Evolutionary conservation across 2,888 invertebrate genomes (phyloP).

Genomic region (Cheilosia soror): DNA sequence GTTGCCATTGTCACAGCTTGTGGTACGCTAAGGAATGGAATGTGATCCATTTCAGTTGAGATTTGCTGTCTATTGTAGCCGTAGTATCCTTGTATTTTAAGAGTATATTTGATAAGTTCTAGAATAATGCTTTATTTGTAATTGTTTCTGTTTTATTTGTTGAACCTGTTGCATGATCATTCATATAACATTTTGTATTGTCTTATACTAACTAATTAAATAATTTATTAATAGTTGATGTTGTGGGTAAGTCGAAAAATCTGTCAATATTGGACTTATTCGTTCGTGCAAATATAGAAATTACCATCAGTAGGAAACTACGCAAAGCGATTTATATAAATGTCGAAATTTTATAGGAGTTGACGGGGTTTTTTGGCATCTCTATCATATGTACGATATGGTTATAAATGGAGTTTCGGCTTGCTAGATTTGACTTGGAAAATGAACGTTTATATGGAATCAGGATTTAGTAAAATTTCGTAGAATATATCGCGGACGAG

Average conservation of each 20-base stretch:
- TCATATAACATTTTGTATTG: conserved; percentile 26
- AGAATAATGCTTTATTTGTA: conserved; percentile 30
- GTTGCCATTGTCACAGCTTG: conserved; percentile 13
- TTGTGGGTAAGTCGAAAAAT: not conserved
- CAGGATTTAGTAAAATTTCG: too few relatives aligned
- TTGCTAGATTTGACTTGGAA: too few relatives aligned
- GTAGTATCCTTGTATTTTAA: conserved; percentile 41
- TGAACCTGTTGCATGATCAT: conserved; percentile 55
- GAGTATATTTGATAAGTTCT: conserved; percentile 18
- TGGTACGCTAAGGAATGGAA: conserved; percentile 26
- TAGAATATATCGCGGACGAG: too few relatives aligned
- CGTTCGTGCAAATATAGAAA: not conserved
- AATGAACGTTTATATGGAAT: too few relatives aligned
- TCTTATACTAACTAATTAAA: conserved; percentile 4
- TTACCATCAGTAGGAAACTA: not conserved
- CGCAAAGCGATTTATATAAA: too few relatives aligned
- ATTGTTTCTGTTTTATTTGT: conserved; percentile 11
- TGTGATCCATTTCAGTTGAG: conserved; percentile 25
- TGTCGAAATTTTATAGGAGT: too few relatives aligned
- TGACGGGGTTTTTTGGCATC: too few relatives aligned
- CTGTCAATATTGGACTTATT: not conserved
- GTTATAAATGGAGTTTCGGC: too few relatives aligned
- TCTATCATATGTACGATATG: too few relatives aligned
- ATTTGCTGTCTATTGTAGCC: conserved; percentile 6
- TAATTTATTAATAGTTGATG: conserved; percentile 29